These are phyloP conservation scores for Alligator sinensis DNA, from an alignment of 2,113 vertebrate genomes.

Conservation along the genomic window DNA sequence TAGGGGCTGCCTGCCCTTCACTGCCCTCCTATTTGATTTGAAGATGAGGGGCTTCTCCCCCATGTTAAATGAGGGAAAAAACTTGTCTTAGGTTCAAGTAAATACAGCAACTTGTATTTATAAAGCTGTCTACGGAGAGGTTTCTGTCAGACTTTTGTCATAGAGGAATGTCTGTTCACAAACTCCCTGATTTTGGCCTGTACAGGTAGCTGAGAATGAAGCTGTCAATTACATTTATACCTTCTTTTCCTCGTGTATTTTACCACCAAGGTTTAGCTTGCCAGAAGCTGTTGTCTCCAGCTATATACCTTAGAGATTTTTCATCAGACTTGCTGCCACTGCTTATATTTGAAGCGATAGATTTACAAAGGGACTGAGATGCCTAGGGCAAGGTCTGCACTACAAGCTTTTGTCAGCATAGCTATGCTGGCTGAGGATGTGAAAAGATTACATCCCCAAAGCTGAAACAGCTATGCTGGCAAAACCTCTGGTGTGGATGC, in stretches of 20 bases:
- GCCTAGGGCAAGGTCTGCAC: too few relatives aligned
- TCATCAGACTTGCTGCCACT: neutral
- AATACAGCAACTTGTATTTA: neutral
- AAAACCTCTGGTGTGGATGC: too few relatives aligned
- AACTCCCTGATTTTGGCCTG: neutral
- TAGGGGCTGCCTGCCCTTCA: too few relatives aligned
- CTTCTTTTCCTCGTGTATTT: neutral
- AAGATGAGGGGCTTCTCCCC: too few relatives aligned
- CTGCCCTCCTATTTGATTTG: too few relatives aligned
- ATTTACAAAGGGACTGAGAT: too few relatives aligned
- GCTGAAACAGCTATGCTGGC: too few relatives aligned
- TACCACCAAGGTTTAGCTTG: neutral
- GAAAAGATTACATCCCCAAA: too few relatives aligned
- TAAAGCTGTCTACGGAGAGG: neutral
- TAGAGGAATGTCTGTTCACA: neutral
- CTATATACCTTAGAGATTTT: neutral
- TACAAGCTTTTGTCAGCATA: too few relatives aligned
- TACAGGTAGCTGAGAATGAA: neutral
- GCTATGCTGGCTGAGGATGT: too few relatives aligned
- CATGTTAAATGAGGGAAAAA: too few relatives aligned
- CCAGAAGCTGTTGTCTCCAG: rapidly evolving
- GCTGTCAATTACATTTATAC: neutral
- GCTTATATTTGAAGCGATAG: neutral
- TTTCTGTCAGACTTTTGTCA: neutral
- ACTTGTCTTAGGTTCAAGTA: too few relatives aligned